Conservation (phyloP, 64 coral and sea anemone genomes). For the Cladopsammia gracilis region DNA sequence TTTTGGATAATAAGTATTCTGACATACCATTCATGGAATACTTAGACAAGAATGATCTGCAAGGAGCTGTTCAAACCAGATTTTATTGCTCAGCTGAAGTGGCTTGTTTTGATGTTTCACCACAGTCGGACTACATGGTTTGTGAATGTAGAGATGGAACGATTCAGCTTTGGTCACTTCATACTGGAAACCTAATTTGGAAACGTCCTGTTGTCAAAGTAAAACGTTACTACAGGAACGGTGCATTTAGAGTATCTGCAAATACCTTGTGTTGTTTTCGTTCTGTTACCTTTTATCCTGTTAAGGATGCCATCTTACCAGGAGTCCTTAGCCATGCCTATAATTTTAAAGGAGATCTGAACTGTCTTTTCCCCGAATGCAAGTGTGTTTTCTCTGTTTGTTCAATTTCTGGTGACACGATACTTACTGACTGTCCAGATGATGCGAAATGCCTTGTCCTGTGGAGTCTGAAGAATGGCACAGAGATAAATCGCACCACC, state of each 20-base stretch:
- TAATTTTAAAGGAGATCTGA: not conserved
- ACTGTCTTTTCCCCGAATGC: not conserved
- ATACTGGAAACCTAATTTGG: not conserved
- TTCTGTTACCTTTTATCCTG: no score
- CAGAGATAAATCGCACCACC: not conserved
- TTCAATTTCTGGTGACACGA: not conserved
- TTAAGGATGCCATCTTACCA: not conserved
- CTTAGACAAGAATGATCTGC: not conserved
- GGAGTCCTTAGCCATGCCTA: not conserved
- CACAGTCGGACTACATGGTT: not conserved
- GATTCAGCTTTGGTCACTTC: slow-evolving; percentile 1
- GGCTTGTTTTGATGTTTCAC: slow-evolving; percentile 2
- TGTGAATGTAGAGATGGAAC: not conserved
- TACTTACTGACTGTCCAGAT: not conserved
- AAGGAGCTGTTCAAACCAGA: not conserved
- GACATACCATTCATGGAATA: not conserved
- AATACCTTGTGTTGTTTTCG: no score
- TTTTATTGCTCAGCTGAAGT: not conserved
- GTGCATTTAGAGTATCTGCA: no score
- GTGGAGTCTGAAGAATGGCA: not conserved
- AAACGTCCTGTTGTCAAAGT: not conserved
- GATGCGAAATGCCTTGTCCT: not conserved
- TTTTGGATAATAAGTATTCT: not conserved
- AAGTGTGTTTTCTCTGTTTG: not conserved
- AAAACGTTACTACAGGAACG: no score